Percentiles rank a stretch among this genome's conserved stretches.
phyloP scores from a whole-genome alignment of 2,797 vertebrate species.

The Sphaeramia orbicularis region DNA sequence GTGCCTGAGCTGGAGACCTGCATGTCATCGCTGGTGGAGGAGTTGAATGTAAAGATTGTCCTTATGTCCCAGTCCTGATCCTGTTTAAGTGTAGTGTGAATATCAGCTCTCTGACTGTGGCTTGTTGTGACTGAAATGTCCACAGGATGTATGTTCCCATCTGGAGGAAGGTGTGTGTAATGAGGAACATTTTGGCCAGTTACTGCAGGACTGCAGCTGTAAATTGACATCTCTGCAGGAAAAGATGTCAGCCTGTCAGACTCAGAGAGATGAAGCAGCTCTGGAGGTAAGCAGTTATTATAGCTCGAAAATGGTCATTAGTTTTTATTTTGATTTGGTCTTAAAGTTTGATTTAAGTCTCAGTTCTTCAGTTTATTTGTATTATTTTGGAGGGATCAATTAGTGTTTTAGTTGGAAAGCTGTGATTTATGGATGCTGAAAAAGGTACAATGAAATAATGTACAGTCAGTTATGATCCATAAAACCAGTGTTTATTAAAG shows the following conservation, averaged over 20 bases:
- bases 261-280: constrained; percentile 34
- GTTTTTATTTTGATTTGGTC: too few relatives aligned
- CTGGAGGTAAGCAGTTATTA: constrained; percentile 45
- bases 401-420: too few relatives aligned
- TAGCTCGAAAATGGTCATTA: too few relatives aligned
- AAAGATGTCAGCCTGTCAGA: constrained; percentile 42
- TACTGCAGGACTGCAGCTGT: constrained; percentile 48
- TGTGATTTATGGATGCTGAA: too few relatives aligned
- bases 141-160: constrained; percentile 53
- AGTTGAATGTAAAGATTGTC: constrained; percentile 58
- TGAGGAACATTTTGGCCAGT: constrained; percentile 50
- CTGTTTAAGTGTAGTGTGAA: background rate
- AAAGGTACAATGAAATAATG: too few relatives aligned
- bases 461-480: too few relatives aligned
- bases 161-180: constrained; percentile 49
- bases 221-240: constrained; percentile 63
- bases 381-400: too few relatives aligned
- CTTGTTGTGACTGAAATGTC: constrained; percentile 40
- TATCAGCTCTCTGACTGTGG: constrained; percentile 10
- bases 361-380: too few relatives aligned
- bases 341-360: too few relatives aligned
- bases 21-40: constrained; percentile 40
- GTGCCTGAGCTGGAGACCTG: constrained; percentile 42
- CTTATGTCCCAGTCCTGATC: background rate
- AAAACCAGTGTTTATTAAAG: too few relatives aligned